These are phyloP conservation scores for Hydraecia micacea DNA, from an alignment of 2,888 invertebrate genomes.

Conservation along the genomic window DNA sequence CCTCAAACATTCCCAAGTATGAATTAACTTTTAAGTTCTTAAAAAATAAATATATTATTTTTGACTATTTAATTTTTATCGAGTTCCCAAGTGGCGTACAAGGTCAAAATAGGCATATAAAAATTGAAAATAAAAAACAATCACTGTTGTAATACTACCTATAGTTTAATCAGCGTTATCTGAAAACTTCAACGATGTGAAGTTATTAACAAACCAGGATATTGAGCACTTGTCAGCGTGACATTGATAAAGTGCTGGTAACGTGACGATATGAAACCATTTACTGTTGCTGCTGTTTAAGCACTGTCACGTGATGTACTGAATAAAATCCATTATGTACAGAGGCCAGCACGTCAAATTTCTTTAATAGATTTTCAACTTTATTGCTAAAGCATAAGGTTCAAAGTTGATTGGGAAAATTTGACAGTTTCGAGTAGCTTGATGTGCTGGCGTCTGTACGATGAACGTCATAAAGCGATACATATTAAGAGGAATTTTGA, in stretches of 20 bases:
- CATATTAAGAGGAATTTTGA: background rate
- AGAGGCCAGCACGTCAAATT: too few species aligned
- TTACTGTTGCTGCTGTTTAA: slow-evolving; percentile 15
- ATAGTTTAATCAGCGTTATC: background rate
- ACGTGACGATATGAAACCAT: slow-evolving; percentile 33
- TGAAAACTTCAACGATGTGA: background rate
- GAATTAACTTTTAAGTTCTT: background rate
- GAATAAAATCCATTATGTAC: background rate
- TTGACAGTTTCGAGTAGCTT: too few species aligned
- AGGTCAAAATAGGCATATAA: too few species aligned
- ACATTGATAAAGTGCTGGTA: slow-evolving; percentile 46
- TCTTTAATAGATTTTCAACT: too few species aligned
- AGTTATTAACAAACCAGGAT: slow-evolving; percentile 16
- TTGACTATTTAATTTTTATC: background rate
- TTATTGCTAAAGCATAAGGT: too few species aligned
- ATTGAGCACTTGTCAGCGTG: slow-evolving; percentile 34
- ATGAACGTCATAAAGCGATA: background rate
- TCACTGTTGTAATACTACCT: background rate
- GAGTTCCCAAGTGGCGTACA: background rate
- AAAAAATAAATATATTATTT: background rate
- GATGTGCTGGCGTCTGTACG: too few species aligned
- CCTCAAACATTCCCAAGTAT: background rate
- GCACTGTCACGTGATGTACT: background rate
- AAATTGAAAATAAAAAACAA: background rate
- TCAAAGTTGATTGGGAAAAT: too few species aligned